Percentiles rank a stretch among this genome's conserved stretches.
phyloP scores from a whole-genome alignment of 2,888 invertebrate species.

The Melipona bicolor region DNA sequence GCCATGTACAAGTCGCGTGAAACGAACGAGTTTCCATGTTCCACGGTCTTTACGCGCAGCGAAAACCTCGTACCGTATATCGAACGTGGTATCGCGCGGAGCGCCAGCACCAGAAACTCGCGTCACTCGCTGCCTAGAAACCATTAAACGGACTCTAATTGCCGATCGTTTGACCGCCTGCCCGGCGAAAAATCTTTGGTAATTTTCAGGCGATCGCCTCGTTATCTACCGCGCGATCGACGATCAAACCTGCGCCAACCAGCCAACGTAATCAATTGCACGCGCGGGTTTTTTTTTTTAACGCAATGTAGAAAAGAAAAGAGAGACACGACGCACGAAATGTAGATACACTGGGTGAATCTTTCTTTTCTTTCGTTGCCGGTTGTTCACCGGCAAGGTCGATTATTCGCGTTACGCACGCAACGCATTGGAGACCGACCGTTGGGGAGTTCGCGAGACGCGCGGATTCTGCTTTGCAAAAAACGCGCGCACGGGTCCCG shows the following conservation, averaged over 20 bases:
- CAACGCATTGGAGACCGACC: neutral
- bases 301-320: neutral
- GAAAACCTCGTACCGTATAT: constrained; percentile 33
- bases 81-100: constrained; percentile 27
- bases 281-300: neutral
- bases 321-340: too few species aligned
- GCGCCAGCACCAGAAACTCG: constrained; percentile 49
- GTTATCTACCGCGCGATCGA: neutral
- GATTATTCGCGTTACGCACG: neutral
- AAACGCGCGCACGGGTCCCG: constrained; percentile 13
- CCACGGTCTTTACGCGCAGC: constrained; percentile 56
- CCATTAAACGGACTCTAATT: constrained; percentile 67
- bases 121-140: constrained; percentile 65
- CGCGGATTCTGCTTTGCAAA: constrained; percentile 3
- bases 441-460: neutral
- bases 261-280: neutral
- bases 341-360: too few species aligned
- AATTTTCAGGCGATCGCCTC: neutral
- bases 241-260: neutral
- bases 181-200: neutral
- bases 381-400: neutral
- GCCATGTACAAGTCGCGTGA: constrained; percentile 24
- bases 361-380: neutral
- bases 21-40: constrained; percentile 35
- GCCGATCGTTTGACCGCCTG: constrained; percentile 26